Evolutionary conservation across 1,140 invertebrate genomes (phyloP), one percentile per base, ranked within the genome.

Genomic region (Scaptomyza hsui): DNA sequence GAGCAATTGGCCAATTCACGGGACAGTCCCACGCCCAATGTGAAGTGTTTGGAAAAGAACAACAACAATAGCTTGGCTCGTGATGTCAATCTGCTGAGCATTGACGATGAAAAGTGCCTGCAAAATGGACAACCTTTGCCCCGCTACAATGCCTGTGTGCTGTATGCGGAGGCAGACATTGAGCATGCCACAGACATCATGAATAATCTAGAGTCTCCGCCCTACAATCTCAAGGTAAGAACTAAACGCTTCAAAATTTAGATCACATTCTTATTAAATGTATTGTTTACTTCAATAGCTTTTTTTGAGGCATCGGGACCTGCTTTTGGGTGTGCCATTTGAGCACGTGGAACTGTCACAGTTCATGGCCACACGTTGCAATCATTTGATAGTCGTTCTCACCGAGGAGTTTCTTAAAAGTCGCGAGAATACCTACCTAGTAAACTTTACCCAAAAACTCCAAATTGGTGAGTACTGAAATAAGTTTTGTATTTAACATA

Each of bases 351-450:
- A 95, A 4, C 93, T 97, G 10, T 93, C 95, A 47, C 93, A 93
- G 69, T 92, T 97, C 13, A 96, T 97, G 86, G 93, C 94, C 13
- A 94, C 95, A 75, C 91, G 95, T 6, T 97, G 96, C 75, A 94
- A 94, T 26, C 93, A 94, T 71, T 91, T 97, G 32, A 94, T 97
- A 29, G 93, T 95, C 1, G 93, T 97, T 51, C 90, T 96, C 42
- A 95, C 95, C 1, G 93, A 95, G 1, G 93, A 93, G 63, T 96
- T 97, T 91, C 89, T 96, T 2, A 89, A 93, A 68, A 95, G 95
- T 79, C 91, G 94, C 9, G 94, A 93, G 21, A 95, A 96, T 70
- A 93, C 93, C 57, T 97, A 95, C 91, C 94, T 95, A 69, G 92
- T 95, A 1, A 94, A 94, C 62, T 95, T 94, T 86, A 95, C 95